These are phyloP conservation scores for Nipponia nippon DNA, from an alignment of 2,113 vertebrate species.

Conservation along the genomic window DNA sequence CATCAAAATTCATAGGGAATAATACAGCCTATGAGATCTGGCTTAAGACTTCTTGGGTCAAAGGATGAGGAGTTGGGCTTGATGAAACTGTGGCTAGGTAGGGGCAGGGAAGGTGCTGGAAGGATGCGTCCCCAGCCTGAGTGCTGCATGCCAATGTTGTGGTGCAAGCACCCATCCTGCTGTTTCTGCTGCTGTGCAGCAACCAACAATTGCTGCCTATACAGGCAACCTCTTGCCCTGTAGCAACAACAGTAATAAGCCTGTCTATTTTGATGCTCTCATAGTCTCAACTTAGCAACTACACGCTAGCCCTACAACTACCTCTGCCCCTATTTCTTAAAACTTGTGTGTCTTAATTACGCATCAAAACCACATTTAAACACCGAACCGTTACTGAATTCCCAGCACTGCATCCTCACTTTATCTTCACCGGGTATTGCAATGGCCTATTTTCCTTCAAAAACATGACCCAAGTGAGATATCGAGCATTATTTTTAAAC, in stretches of 20 bases:
- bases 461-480: background rate
- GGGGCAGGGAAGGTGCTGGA: background rate
- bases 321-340: background rate
- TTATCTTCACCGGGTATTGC: background rate
- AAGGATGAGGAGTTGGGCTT: background rate
- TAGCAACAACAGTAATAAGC: background rate
- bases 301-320: background rate
- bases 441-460: background rate
- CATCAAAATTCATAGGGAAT: background rate
- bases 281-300: background rate
- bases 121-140: background rate
- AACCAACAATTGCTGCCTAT: background rate
- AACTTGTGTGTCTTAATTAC: background rate
- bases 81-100: background rate
- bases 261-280: background rate
- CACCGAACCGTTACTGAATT: background rate
- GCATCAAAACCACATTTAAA: background rate
- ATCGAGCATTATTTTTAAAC: background rate
- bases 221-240: background rate
- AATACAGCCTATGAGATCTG: background rate
- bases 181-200: background rate
- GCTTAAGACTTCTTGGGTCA: background rate
- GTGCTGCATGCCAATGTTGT: rapidly evolving
- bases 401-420: background rate
- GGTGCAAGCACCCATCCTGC: rapidly evolving